Evolutionary conservation across 2,113 vertebrate species (phyloP).

Genomic region (Austrofundulus limnaeus): DNA sequence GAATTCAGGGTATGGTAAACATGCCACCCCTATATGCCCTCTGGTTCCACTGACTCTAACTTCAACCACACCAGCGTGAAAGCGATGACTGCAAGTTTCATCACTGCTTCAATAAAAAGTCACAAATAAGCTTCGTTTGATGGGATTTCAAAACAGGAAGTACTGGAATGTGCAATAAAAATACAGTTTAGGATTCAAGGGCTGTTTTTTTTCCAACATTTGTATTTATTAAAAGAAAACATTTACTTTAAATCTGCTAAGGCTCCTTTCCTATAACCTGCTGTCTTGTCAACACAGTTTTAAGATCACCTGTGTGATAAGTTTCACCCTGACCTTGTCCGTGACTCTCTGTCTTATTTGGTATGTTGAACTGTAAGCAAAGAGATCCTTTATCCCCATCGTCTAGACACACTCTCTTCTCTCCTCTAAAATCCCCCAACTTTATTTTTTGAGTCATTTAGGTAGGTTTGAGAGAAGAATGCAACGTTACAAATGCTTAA

Average conservation of each 20-base stretch:
- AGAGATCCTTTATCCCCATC: conserved; percentile 21
- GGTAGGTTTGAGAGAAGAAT: too few relatives aligned
- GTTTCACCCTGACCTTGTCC: conserved; percentile 61
- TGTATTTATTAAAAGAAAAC: too few relatives aligned
- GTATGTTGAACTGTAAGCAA: conserved; percentile 38
- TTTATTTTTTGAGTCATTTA: conserved; percentile 5
- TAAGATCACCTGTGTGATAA: conserved; percentile 69
- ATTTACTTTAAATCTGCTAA: conserved; percentile 19
- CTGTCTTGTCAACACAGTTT: conserved; percentile 75
- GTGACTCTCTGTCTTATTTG: conserved; percentile 34
- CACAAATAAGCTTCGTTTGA: not conserved
- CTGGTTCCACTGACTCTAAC: conserved; percentile 39
- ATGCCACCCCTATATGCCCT: conserved; percentile 37
- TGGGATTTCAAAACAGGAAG: not conserved
- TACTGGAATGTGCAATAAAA: not conserved
- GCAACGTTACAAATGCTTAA: too few relatives aligned
- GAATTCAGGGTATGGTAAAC: conserved; percentile 67
- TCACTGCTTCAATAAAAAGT: not conserved
- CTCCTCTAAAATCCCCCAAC: conserved; percentile 3
- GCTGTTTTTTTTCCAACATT: conserved; percentile 3
- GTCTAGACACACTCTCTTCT: conserved; percentile 23
- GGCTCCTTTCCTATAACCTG: conserved; percentile 45
- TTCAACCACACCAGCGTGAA: conserved; percentile 23
- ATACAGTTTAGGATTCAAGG: not conserved
- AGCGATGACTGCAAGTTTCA: not conserved